phyloP scores from a whole-genome alignment of 2,888 invertebrate species.

The Nomada flava region DNA sequence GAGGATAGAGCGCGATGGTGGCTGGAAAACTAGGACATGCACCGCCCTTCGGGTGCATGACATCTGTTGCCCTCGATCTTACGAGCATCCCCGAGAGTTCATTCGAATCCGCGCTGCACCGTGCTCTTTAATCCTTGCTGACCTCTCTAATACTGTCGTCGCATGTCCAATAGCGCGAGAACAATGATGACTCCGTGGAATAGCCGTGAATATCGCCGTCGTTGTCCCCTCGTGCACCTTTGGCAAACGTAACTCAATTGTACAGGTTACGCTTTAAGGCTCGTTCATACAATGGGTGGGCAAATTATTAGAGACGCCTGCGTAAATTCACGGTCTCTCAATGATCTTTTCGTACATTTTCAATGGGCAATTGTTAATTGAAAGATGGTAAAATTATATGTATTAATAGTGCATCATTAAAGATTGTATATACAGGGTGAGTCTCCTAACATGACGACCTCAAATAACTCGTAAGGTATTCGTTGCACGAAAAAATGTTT shows the following conservation, averaged over 20 bases:
- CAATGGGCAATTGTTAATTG: too few species aligned
- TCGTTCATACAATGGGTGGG: not conserved
- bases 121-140: constrained; percentile 28
- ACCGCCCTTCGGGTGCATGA: constrained; percentile 69
- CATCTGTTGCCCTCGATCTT: constrained; percentile 73
- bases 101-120: constrained; percentile 16
- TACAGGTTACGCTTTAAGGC: constrained; percentile 15
- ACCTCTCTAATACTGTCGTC: not conserved
- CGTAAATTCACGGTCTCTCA: too few species aligned
- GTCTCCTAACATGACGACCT: too few species aligned
- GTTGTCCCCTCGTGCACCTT: not conserved
- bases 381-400: too few species aligned
- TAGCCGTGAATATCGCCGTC: constrained; percentile 16
- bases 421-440: too few species aligned
- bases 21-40: constrained; percentile 66
- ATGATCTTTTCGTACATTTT: too few species aligned
- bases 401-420: too few species aligned
- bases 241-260: constrained; percentile 27
- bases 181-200: constrained; percentile 13
- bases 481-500: too few species aligned
- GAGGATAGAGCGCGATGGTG: constrained; percentile 14
- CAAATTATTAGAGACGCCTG: too few species aligned
- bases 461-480: too few species aligned
- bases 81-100: constrained; percentile 19
- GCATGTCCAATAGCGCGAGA: not conserved